Evolutionary conservation across 2,113 vertebrate genomes (phyloP), one percentile per base, ranked within the genome.

Genomic region (Smithornis capensis): DNA sequence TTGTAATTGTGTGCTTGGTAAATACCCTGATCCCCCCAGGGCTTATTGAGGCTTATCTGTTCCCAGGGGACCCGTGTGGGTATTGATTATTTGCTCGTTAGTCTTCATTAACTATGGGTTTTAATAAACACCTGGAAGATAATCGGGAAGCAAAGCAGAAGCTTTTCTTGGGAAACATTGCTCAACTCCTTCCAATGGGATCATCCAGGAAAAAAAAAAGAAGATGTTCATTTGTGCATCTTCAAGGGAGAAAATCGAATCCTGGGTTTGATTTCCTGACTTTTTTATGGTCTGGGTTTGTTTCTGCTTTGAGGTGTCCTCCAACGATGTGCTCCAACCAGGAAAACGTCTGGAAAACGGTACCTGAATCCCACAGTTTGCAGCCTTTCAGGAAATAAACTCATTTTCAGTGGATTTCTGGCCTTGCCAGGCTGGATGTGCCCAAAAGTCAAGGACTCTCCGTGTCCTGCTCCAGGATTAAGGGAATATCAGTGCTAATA

Each of bases 41-140:
- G 76, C 91, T 96, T 89, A 90, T 97, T 94, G 95, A 95, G 89
- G 89, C 78, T 97, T 97, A 91, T 96, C 95, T 95, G 33, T 84
- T 96, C 95, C 96, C 94, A 81, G 89, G 90, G 92, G 96, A 96
- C 92, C 87, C 17, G 69, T 10, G 23, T 77, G 76, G 29, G 21
- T 95, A 97, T 97, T 49, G 94, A 97, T 97, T 97, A 94, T 92
- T 95, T 95, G 63, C 95, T 96, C 65, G 67, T 97, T 96, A 97
- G 95, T 87, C 91, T 90, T 97, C 93, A 90, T 97, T 96, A 97
- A 97, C 89, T 76, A 96, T 90, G 82, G 69, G 90, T 92, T 94
- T 97, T 97, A 97, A 97, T 97, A 96, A 97, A 87, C 94, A 91
- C 63, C 23, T 77, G 89, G 93, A 74, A 95, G 96, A 82, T 95